Percentiles rank a stretch among this genome's conserved stretches.
Conservation (phyloP, 2,113 vertebrate species). For the Argyrosomus japonicus region DNA sequence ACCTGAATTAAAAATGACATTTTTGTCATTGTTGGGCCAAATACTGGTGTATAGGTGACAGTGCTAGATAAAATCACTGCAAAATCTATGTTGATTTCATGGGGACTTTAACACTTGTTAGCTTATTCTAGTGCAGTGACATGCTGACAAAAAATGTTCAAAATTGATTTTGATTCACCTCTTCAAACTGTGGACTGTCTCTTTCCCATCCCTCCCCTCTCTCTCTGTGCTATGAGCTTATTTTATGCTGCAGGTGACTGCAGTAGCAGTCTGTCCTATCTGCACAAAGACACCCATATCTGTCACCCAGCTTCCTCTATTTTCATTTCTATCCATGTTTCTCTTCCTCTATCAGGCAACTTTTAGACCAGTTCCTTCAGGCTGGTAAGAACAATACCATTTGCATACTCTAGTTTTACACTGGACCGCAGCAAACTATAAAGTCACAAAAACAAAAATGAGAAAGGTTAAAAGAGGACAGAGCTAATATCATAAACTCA, state of each 20-base stretch:
- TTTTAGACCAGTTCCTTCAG: neutral
- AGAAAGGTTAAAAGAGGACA: neutral
- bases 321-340: neutral
- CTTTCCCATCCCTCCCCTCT: neutral
- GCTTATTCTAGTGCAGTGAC: no score
- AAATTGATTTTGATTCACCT: no score
- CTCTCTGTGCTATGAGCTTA: neutral
- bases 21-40: no score
- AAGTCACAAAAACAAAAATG: neutral
- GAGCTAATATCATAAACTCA: slow-evolving; percentile 11
- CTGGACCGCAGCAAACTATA: neutral
- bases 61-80: no score
- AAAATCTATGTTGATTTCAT: no score
- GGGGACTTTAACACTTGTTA: no score
- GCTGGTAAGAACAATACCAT: neutral
- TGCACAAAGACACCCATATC: slow-evolving; percentile 11
- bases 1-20: no score
- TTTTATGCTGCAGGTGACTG: slow-evolving; percentile 4
- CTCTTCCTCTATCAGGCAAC: neutral
- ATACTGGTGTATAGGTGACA: no score
- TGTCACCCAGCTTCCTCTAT: slow-evolving; percentile 10
- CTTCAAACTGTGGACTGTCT: neutral
- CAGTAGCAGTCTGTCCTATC: slow-evolving; percentile 16
- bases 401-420: neutral
- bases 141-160: no score